A percentile compares a stretch with the other conserved stretches of the same genome.
phyloP scores from a whole-genome alignment of 2,113 vertebrate species.

The Gymnobelideus leadbeateri region DNA sequence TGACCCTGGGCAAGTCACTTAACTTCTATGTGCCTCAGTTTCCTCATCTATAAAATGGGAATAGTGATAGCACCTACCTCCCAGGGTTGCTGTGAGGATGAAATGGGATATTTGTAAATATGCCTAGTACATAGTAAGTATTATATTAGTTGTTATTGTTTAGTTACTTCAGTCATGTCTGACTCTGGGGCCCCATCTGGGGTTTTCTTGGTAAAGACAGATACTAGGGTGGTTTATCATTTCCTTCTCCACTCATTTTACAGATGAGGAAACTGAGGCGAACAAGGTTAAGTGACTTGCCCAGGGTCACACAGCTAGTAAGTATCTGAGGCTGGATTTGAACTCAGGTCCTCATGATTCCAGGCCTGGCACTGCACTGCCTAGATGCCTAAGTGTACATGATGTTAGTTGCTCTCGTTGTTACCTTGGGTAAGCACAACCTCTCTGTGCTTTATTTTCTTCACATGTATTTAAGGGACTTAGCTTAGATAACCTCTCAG shows the following conservation, averaged over 20 bases:
- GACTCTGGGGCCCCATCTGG: neutral
- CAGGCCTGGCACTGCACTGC: neutral
- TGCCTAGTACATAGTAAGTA: neutral
- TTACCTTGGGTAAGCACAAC: neutral
- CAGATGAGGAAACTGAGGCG: neutral
- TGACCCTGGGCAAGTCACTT: neutral
- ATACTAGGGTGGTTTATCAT: neutral
- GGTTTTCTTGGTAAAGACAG: neutral
- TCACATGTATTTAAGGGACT: neutral
- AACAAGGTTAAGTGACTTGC: neutral
- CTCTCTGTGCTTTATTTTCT: neutral
- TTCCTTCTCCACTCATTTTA: neutral
- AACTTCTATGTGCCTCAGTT: neutral
- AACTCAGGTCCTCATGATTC: neutral
- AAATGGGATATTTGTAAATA: neutral
- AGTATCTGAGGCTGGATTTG: neutral
- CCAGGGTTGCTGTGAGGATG: neutral
- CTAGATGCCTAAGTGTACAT: neutral
- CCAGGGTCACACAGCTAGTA: neutral
- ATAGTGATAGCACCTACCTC: neutral
- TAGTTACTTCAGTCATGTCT: neutral
- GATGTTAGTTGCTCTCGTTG: too few species aligned
- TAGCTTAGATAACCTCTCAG: neutral
- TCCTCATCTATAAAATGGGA: neutral
- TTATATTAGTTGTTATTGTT: neutral